Evolutionary conservation across 2,797 vertebrate species (phyloP), one percentile per base, ranked within the genome.

Genomic region (Danio choprae): DNA sequence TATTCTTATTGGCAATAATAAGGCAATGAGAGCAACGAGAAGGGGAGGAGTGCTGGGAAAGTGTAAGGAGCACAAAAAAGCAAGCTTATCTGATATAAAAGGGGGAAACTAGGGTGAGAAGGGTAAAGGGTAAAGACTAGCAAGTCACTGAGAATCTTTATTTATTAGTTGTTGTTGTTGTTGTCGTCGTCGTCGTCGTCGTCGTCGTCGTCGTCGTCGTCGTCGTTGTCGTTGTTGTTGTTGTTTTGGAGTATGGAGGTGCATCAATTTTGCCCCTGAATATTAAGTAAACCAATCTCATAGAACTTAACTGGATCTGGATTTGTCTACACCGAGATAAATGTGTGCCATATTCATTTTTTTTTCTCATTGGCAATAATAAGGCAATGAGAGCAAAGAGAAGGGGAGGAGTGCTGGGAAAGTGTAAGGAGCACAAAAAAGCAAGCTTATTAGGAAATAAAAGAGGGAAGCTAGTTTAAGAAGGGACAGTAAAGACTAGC

Each of bases 81-180:
- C 18, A 46, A 55, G 74, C 64, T 69, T 69, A 77, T 68, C 53
- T 11, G 46, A 89, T n/a, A n/a, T n/a, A n/a, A 88, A 86, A 86
- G 83, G 83, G 89, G 88, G 88, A 86, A 84, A 38, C 36, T 60
- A 63, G 13, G 3, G n/a, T 18, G 53, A 74, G 71, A 88, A 84
- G 85, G 88, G 88, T n/a, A n/a, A n/a, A 90, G 88, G 88, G 89
- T 89, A 87, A 87, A 86, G 79, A 84, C n/a, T 68, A 77, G 63
- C 20, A 69, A 58, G 50, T 59, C n/a, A 36, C 44, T 48, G 71
- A 78, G 77, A 79, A 63, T 72, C n/a, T n/a, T n/a, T n/a, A n/a
- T n/a, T n/a, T n/a, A n/a, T n/a, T n/a, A n/a, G n/a, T n/a, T n/a
- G n/a, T n/a, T n/a, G n/a, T n/a, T n/a, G n/a, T n/a, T n/a, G n/a